These are phyloP conservation scores for Plutomurus gul DNA, from an alignment of 1,140 invertebrate genomes.

Conservation along the genomic window DNA sequence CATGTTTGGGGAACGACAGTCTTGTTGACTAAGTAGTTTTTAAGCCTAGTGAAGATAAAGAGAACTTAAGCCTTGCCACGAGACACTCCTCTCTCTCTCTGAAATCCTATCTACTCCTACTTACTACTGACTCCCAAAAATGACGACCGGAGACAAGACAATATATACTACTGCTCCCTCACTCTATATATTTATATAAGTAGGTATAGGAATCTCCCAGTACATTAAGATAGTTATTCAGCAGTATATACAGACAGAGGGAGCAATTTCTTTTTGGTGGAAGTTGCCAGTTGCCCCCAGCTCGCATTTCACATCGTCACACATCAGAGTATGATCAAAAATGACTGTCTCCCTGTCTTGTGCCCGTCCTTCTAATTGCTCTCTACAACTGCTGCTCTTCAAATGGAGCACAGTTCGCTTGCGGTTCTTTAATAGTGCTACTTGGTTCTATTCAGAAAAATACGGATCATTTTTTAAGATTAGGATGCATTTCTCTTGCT, in stretches of 20 bases:
- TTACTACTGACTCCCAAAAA: background rate
- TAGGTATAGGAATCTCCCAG: too few relatives aligned
- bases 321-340: background rate
- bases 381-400: background rate
- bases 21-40: conserved; percentile 29
- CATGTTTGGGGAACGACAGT: background rate
- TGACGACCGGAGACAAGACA: background rate
- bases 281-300: background rate
- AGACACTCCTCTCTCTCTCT: too few relatives aligned
- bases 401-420: too few relatives aligned
- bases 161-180: background rate
- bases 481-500: background rate
- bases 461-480: conserved; percentile 8
- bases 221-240: too few relatives aligned
- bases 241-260: too few relatives aligned
- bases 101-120: too few relatives aligned
- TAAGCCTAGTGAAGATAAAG: conserved; percentile 14
- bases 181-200: background rate
- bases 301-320: background rate
- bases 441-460: background rate
- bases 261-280: too few relatives aligned
- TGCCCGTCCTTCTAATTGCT: background rate
- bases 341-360: background rate
- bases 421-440: too few relatives aligned
- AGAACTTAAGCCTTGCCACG: background rate